phyloP scores from a whole-genome alignment of 2,888 invertebrate species.

The Yponomeuta plumbellus region DNA sequence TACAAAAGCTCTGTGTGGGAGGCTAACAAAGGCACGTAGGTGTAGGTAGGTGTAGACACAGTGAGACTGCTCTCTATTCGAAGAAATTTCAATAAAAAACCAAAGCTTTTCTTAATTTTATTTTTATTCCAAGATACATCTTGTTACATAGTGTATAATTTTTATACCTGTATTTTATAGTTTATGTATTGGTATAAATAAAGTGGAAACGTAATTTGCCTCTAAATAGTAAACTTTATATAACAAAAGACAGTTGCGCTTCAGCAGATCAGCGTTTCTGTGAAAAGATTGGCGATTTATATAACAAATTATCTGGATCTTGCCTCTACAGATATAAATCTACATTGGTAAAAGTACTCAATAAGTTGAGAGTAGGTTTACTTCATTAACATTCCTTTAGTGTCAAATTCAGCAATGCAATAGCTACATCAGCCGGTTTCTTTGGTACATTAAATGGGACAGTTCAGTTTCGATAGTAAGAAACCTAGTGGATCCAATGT shows the following conservation, averaged over 20 bases:
- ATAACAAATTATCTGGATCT: too few relatives aligned
- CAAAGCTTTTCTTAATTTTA: conserved; percentile 1
- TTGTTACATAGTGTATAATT: conserved; percentile 38
- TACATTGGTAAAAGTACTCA: neutral
- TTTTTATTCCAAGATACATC: conserved; percentile 36
- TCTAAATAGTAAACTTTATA: too few relatives aligned
- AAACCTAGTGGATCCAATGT: neutral
- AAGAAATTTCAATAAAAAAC: neutral
- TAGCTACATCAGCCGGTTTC: neutral
- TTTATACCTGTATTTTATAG: conserved; percentile 22
- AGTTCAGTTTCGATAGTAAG: neutral
- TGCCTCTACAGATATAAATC: neutral
- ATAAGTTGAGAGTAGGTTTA: neutral
- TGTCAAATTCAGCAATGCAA: neutral
- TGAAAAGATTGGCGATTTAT: too few relatives aligned
- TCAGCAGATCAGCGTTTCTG: too few relatives aligned
- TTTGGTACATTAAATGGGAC: neutral
- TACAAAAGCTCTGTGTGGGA: too few relatives aligned
- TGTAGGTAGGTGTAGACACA: too few relatives aligned
- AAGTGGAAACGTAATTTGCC: too few relatives aligned
- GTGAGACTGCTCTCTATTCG: too few relatives aligned
- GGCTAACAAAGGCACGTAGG: too few relatives aligned
- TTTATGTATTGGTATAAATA: neutral
- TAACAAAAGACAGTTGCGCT: too few relatives aligned
- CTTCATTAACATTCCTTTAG: neutral